Base-by-base conservation (phyloP, 1,140 invertebrate genomes). In the Caenorhabditis tropicalis region DNA sequence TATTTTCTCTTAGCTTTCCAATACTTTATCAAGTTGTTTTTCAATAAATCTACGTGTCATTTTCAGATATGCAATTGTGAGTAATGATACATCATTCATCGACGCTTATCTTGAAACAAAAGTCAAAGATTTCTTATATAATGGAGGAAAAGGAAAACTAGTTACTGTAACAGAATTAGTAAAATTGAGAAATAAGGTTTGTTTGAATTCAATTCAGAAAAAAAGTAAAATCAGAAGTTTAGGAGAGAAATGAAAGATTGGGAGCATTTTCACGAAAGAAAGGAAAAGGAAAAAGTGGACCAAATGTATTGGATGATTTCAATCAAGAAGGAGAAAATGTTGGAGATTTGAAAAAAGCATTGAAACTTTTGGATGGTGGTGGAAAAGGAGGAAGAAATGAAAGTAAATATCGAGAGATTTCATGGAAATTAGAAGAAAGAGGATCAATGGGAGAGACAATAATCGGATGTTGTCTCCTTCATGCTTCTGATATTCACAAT, bases 371-470 rank as follows among this genome's bases (percentile, higher is more conserved):
- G 1, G 84, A 90, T 85, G 90, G 84, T 82, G 89, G 89, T 7
- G 83, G 24, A 88, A 94, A 94, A 94, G 91, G 93, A 92, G 84
- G 92, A 87, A 86, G 87, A 84, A 87, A 86, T 88, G 92, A 91
- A 79, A 86, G 88, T 49, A 94, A 94, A 82, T 96, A 95, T 90
- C 93, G 96, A 83, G 94, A 95, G 86, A 94, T 96, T 19, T 98
- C 96, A 91, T 99, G 97, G 96, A 94, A 95, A 91, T 90, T 98
- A 27, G 95, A 95, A 91, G 94, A 98, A 91, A 93, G 96, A 85
- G 89, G 89, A n/a, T 95, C 96, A 2, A 97, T 99, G 0, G 97
- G 97, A 0, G 98, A 99, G 92, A 96, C 95, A 0, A 95, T 96
- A 83, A 92, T 99, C 9, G 97, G 98, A 92, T 92, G 98, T 9